Percentiles rank a stretch among this genome's conserved stretches.
Conservation (phyloP, 92 coral and sea anemone species). For the Actinostola sp. region DNA sequence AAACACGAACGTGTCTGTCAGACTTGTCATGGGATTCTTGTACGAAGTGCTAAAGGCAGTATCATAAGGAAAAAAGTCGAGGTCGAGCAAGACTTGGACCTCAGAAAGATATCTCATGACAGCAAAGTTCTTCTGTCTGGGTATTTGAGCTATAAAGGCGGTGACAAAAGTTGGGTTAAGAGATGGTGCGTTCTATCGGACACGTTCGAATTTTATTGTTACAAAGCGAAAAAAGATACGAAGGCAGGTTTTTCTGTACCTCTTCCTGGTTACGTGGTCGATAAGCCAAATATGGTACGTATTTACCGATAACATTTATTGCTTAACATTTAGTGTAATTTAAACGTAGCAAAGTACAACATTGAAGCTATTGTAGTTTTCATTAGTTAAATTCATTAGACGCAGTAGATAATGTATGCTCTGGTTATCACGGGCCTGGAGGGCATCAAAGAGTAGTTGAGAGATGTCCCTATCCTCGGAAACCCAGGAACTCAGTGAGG, state of each 20-base stretch:
- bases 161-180: conserved; percentile 78
- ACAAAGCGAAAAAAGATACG: conserved; percentile 92
- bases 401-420: too few relatives aligned
- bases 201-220: conserved; percentile 77
- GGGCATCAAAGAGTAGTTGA: too few relatives aligned
- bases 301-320: too few relatives aligned
- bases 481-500: too few relatives aligned
- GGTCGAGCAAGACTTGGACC: conserved; percentile 14
- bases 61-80: conserved; percentile 30
- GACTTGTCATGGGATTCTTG: conserved; percentile 66
- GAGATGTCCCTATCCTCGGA: too few relatives aligned
- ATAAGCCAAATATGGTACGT: conserved; percentile 78
- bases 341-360: too few relatives aligned
- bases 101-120: conserved; percentile 42
- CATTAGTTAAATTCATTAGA: too few relatives aligned
- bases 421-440: too few relatives aligned
- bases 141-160: conserved; percentile 63
- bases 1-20: conserved; percentile 79
- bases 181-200: conserved; percentile 90
- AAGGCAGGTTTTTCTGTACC: conserved; percentile 86
- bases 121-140: conserved; percentile 78
- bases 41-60: conserved; percentile 53
- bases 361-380: too few relatives aligned
- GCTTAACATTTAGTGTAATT: too few relatives aligned
- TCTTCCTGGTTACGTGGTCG: conserved; percentile 86